Conservation (phyloP, 92 coral and sea anemone genomes). For the Epizoanthus stellaris region DNA sequence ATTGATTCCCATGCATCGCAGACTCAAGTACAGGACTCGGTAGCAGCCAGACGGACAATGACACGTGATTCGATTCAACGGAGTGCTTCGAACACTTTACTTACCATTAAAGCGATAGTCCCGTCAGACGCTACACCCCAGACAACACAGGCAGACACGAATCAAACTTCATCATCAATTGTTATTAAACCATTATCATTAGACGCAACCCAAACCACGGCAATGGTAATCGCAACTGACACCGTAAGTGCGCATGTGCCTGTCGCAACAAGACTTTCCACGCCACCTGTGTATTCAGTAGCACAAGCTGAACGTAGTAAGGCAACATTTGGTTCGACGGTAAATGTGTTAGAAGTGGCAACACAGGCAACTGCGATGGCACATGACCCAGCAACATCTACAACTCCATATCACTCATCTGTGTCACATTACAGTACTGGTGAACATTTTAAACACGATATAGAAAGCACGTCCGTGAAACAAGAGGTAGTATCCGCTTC, state of each 20-base stretch:
- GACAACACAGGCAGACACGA: background rate
- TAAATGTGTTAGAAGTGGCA: background rate
- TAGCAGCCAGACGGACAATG: background rate
- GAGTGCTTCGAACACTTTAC: no score
- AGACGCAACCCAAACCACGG: background rate
- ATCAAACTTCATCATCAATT: background rate
- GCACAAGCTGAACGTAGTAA: background rate
- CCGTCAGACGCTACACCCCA: background rate
- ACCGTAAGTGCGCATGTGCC: background rate
- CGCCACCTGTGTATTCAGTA: background rate
- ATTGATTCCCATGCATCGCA: background rate
- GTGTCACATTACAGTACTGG: background rate
- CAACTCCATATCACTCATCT: background rate
- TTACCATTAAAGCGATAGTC: background rate
- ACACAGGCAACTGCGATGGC: background rate
- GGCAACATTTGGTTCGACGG: background rate
- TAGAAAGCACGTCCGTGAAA: background rate
- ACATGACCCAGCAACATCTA: background rate
- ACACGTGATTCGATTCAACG: background rate
- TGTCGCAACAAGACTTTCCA: background rate
- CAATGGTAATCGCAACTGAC: background rate
- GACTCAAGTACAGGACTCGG: background rate
- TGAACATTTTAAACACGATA: background rate
- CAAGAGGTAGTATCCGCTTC: background rate
- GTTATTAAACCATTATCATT: background rate